Evolutionary conservation across 2,797 vertebrate genomes (phyloP).

Genomic region (Gadopsis marmoratus): DNA sequence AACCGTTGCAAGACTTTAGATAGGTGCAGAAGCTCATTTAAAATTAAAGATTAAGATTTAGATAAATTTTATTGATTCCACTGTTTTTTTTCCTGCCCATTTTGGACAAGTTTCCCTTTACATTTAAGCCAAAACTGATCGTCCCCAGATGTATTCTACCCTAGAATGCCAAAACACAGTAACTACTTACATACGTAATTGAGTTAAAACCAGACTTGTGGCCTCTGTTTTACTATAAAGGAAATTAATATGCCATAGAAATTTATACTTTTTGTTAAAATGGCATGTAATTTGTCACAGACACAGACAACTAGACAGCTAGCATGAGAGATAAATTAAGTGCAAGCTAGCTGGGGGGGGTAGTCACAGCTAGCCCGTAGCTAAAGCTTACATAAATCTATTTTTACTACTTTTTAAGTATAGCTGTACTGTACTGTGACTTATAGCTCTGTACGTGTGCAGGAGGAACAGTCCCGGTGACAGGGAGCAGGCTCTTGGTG

Average conservation of each 20-base stretch:
- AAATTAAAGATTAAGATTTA: neutral
- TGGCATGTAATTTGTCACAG: neutral
- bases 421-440: no score
- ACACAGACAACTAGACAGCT: no score
- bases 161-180: neutral
- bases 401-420: no score
- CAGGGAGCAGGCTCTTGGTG: conserved; percentile 91
- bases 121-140: neutral
- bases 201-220: neutral
- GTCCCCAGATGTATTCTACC: neutral
- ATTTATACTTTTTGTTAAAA: neutral
- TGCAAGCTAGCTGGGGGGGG: no score
- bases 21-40: neutral
- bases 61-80: neutral
- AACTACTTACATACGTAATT: neutral
- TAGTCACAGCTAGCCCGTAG: neutral
- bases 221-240: neutral
- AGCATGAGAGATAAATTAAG: neutral
- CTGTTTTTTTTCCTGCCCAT: no score
- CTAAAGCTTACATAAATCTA: neutral
- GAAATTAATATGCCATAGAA: neutral
- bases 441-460: conserved; percentile 23
- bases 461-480: conserved; percentile 93
- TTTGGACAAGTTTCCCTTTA: neutral
- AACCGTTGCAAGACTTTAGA: neutral